Percentiles rank a stretch among this genome's conserved stretches.
Evolutionary conservation across 2,888 invertebrate genomes (phyloP).

Genomic region (Myopa testacea): DNA sequence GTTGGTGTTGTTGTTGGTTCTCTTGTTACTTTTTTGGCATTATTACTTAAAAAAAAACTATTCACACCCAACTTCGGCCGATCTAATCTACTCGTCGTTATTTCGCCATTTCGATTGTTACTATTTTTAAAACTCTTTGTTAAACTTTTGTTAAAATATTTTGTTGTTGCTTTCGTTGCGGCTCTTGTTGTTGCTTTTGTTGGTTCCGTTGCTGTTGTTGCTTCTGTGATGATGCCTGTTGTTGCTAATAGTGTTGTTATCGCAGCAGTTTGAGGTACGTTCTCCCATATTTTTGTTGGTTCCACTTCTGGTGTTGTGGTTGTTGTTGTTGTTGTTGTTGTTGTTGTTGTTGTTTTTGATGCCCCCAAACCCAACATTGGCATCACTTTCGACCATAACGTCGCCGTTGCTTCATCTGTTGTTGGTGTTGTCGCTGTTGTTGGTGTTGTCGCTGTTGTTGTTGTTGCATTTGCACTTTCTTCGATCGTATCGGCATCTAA

Average conservation of each 20-base stretch:
- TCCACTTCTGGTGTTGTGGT: conserved; percentile 28
- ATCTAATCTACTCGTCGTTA: conserved; percentile 1
- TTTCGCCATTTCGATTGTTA: background rate
- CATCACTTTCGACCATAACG: background rate
- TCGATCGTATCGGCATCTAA: too few species aligned
- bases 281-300: conserved; percentile 10
- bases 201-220: background rate
- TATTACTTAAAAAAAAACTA: background rate
- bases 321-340: conserved; percentile 37
- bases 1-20: conserved; percentile 16
- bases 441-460: background rate
- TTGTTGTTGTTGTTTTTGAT: conserved; percentile 38
- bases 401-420: background rate
- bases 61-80: background rate
- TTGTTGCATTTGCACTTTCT: too few species aligned
- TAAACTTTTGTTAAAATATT: too few species aligned
- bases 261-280: background rate
- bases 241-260: conserved; percentile 5
- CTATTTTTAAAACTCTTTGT: background rate
- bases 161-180: conserved; percentile 5
- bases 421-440: conserved; percentile 1
- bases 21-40: background rate
- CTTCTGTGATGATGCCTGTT: conserved; percentile 30
- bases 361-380: background rate
- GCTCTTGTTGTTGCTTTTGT: background rate